Evolutionary conservation across 2,888 invertebrate genomes (phyloP), one percentile per base, ranked within the genome.

Genomic region (Drosophila gaucha): DNA sequence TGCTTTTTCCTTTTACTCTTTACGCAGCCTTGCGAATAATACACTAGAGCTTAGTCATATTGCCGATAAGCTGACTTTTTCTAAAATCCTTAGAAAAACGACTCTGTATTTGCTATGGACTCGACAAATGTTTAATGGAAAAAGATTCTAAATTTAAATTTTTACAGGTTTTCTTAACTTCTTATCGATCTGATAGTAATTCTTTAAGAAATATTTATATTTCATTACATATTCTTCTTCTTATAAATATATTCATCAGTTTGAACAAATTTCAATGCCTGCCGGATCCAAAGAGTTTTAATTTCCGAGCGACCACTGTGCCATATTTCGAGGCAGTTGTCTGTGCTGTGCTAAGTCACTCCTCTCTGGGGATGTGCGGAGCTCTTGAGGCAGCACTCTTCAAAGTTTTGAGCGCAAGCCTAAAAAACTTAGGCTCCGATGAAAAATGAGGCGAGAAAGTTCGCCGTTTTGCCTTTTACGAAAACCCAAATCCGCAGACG

Each of bases 381-480:
- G 59, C 36, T 57, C 46, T 57, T 57, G 8, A 28, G 31, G 52
- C 56, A 31, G 33, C 38, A 30, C 58, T 43, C 72, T 65, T 65
- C 30, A 69, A 73, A 73, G 54, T 73, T 73, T 59, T 69, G 26
- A 52, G 64, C 59, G 31, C 26, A 12, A 36, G 67, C 63, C 71
- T 51, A 52, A 62, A 59, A 28, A 71, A 67, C 51, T 63, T 46
- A 16, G 49, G 31, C 18, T 35, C 16, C 30, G 39, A 52, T 68
- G 68, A 72, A 72, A 73, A 56, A 73, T 68, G 68, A 65, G 58
- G 52, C 51, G 54, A 43, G 50, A 58, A 83, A 80, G 38, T 82
- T 82, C 69, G 31, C 14, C 18, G 57, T 30, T 60, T 46, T 57
- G 28, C 12, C 39, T 20, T 31, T 39, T 39, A 28, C 6, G 44